These are phyloP conservation scores for Eulacestoma nigropectus DNA, from an alignment of 2,113 vertebrate genomes.

Conservation along the genomic window DNA sequence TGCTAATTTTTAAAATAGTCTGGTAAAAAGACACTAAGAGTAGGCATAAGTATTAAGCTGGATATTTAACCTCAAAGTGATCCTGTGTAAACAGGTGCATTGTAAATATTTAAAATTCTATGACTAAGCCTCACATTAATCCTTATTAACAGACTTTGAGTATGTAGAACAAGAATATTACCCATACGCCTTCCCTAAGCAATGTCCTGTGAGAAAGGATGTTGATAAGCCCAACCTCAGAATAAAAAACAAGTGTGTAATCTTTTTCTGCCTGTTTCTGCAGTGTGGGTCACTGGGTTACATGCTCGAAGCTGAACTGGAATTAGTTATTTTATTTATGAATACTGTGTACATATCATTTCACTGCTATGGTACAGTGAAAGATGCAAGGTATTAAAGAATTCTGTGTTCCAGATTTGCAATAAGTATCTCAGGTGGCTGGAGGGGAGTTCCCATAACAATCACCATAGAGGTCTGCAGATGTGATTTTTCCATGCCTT, in stretches of 20 bases:
- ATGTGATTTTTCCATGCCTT: not conserved
- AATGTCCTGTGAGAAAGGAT: not conserved
- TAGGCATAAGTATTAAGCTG: not conserved
- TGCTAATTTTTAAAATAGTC: constrained; percentile 23
- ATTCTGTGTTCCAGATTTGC: not conserved
- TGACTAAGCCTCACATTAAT: constrained; percentile 59
- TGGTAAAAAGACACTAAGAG: not conserved
- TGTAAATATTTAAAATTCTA: constrained; percentile 67
- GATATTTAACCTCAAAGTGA: constrained; percentile 48
- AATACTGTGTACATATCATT: not conserved
- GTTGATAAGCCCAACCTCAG: not conserved
- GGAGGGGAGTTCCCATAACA: not conserved
- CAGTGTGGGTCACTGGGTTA: not conserved
- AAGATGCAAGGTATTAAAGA: not conserved
- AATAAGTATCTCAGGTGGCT: not conserved
- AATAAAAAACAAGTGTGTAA: not conserved
- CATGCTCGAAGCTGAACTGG: not conserved
- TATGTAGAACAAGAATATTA: constrained; percentile 30
- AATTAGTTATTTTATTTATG: not conserved
- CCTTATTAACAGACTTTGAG: constrained; percentile 46
- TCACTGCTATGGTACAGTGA: not conserved
- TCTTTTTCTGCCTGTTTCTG: not conserved
- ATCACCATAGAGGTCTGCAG: not conserved
- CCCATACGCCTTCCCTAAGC: not conserved
- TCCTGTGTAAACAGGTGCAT: constrained; percentile 48